Percentiles rank a stretch among this genome's conserved stretches.
Conservation (phyloP, 1,140 invertebrate species). For the Metaphire vulgaris region DNA sequence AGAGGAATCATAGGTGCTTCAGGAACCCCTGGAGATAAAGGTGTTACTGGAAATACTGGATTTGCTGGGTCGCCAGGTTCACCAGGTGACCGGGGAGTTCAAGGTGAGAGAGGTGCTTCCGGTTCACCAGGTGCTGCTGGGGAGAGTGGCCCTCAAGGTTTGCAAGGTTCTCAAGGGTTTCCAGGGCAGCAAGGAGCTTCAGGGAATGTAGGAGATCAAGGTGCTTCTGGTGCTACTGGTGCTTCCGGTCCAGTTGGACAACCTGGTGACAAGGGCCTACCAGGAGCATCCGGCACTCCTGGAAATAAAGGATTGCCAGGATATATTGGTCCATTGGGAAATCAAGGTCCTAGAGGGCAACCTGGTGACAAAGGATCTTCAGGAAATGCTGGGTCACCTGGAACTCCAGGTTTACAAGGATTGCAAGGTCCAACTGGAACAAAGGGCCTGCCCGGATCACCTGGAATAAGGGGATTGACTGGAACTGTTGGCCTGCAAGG, state of each 20-base stretch:
- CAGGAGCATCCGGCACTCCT: background rate
- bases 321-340: background rate
- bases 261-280: background rate
- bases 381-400: constrained; percentile 10
- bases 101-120: background rate
- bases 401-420: constrained; percentile 17
- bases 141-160: background rate
- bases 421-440: constrained; percentile 11
- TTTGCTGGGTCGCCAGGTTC: background rate
- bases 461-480: background rate
- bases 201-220: constrained; percentile 10
- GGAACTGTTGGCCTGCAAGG: constrained; percentile 16
- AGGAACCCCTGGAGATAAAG: constrained; percentile 32
- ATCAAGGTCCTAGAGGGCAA: constrained; percentile 10
- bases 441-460: constrained; percentile 10
- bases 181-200: background rate
- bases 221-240: constrained; percentile 2
- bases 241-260: background rate
- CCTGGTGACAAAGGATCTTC: constrained; percentile 18
- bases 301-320: constrained; percentile 5
- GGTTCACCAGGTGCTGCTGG: constrained; percentile 3
- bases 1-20: background rate
- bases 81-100: constrained; percentile 1
- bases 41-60: constrained; percentile 19
- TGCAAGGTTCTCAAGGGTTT: background rate